Evolutionary conservation across 1,140 invertebrate genomes (phyloP), one percentile per base, ranked within the genome.

Genomic region (Penaeus indicus): DNA sequence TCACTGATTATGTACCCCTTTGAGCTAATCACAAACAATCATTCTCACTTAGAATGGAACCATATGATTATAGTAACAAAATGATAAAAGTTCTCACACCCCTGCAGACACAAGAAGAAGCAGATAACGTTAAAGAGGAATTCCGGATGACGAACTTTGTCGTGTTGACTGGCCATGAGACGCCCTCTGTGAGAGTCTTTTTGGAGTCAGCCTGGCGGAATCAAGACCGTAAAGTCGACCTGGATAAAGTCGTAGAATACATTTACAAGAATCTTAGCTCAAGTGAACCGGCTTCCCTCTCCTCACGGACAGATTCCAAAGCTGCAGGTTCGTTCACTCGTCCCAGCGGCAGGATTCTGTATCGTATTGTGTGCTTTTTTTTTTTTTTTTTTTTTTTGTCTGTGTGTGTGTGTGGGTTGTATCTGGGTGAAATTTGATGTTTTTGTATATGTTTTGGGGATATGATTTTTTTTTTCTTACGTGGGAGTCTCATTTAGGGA

Each of bases 221-320:
- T 11, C 75, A 81, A 19, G 85, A 87, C 19, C 80, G 85, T 63
- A 87, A 87, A 22, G 67, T 87, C 2, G 42, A 42, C 19, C 38
- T 87, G 16, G 79, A 87, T 27, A 87, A 60, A 81, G 85, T 87
- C 21, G 61, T 69, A 11, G 85, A 87, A 54, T 87, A 81, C 75
- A 60, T 87, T 47, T 69, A 81, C 18, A 87, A 87, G 47, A 81
- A 81, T 72, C 32, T 87, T 4, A 79, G 85, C 32, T 63, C 32
- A 27, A 47, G 19, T 69, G 85, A 87, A 72, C 38, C 32, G 13
- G 4, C 19, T 81, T 27, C 85, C 78, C 27, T 22, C 21, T 80
- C 25, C 61, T 81, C 79, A 22, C 63, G 79, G 47, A 27, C 16
- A n/a, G 85, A 87, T 27, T 61, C 78, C 21, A 87, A 67, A 22